Evolutionary conservation across 2,113 vertebrate genomes (phyloP), one percentile per base, ranked within the genome.

Genomic region (Paradoxurus hermaphroditus): DNA sequence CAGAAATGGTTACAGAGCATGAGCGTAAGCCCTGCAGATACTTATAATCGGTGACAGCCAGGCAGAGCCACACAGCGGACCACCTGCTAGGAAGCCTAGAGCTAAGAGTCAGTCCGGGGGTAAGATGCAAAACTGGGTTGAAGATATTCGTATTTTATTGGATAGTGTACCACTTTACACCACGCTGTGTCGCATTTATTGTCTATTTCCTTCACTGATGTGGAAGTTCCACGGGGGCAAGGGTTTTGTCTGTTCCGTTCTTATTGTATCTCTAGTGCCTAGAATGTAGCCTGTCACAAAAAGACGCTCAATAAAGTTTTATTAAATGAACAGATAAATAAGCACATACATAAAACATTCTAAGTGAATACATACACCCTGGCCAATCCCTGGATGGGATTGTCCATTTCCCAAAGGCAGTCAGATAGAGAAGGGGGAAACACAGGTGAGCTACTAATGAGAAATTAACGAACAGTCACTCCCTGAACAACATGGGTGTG

Each of bases 1-100:
- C 97, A 97, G 98, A 98, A 98, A 98, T 96, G 98, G 98, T 98
- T 97, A 98, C 97, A 97, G 95, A 98, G 97, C 96, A 96, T 90
- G 97, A 98, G 96, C 97, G 90, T 92, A 94, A 98, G 91, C 92
- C 97, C 95, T 97, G 97, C 92, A 4, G 98, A 95, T 95, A 97
- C 97, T 98, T 70, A 95, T 97, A 98, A 98, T 97, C 97, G 86
- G 97, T 97, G 98, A 98, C 98, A 98, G 98, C 94, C 94, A 4
- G 95, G 97, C 98, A 98, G 25, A 90, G 96, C 97, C 53, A 88
- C 97, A 94, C 73, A 3, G 95, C 98, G 96, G 96, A 84, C 97
- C 95, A 63, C 97, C 96, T 77, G 96, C 94, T 90, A 5, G 96
- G 31, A 92, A 98, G 98, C 90, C 98, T 92, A 73, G 95, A 90